phyloP scores from a whole-genome alignment of 2,113 vertebrate genomes.

The Coregonus clupeaformis region DNA sequence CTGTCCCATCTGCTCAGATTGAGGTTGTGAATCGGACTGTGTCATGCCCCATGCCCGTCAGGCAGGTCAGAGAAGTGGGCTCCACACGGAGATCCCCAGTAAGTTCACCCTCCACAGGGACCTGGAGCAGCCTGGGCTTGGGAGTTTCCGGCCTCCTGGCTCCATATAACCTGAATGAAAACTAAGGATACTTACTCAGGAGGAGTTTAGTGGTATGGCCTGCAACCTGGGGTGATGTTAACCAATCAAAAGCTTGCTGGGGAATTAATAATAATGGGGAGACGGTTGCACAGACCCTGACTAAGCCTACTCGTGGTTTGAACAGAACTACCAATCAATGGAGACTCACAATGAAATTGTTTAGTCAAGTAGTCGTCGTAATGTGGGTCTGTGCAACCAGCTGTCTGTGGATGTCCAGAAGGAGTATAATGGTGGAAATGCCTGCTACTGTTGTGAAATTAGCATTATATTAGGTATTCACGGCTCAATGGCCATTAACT shows the following conservation, averaged over 20 bases:
- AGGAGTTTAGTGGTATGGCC: neutral
- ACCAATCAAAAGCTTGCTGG: neutral
- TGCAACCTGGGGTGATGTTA: neutral
- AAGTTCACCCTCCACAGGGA: constrained; percentile 57
- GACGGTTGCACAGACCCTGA: no score
- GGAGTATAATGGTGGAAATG: no score
- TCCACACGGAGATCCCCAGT: constrained; percentile 67
- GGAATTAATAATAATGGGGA: neutral
- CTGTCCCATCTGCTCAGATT: constrained; percentile 68
- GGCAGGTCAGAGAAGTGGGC: constrained; percentile 67
- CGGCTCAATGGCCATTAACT: no score
- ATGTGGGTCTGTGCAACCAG: no score
- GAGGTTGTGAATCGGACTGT: constrained; percentile 69
- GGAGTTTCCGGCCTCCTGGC: neutral
- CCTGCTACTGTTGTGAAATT: no score
- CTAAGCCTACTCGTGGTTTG: no score
- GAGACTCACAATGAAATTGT: no score
- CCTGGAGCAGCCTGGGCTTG: neutral
- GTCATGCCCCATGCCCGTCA: constrained; percentile 67
- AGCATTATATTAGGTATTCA: no score
- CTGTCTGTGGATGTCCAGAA: no score
- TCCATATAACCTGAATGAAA: neutral
- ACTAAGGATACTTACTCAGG: neutral
- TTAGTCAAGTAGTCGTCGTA: no score
- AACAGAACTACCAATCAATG: no score